phyloP scores from a whole-genome alignment of 1,140 invertebrate genomes.

The Mactra quadrangularis region DNA sequence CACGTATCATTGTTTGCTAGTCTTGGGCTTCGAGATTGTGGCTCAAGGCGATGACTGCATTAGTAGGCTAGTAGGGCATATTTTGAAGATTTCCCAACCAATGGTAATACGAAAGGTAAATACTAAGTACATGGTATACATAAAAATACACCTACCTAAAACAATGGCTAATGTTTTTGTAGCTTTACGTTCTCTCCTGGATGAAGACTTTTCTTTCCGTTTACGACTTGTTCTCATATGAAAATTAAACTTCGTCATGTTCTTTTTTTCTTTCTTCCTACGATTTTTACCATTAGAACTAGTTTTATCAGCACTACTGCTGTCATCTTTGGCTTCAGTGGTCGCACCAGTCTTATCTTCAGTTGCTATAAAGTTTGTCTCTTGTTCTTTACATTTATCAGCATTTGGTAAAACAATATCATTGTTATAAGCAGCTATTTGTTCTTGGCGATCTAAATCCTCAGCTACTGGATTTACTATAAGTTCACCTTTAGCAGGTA shows the following conservation, averaged over 20 bases:
- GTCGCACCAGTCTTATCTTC: slow-evolving; percentile 18
- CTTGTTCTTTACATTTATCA: slow-evolving; percentile 4
- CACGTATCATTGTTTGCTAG: too few relatives aligned
- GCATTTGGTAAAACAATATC: not conserved
- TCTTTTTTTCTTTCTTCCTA: slow-evolving; percentile 72
- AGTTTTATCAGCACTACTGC: slow-evolving; percentile 61
- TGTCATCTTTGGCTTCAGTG: slow-evolving; percentile 31
- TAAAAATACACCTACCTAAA: slow-evolving; percentile 93
- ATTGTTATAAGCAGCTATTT: slow-evolving; percentile 25
- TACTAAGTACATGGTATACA: too few relatives aligned
- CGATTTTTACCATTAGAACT: slow-evolving; percentile 49
- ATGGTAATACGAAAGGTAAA: too few relatives aligned
- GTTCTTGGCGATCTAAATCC: slow-evolving; percentile 47
- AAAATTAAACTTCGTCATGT: slow-evolving; percentile 89
- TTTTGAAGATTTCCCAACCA: too few relatives aligned
- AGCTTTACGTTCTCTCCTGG: slow-evolving; percentile 98
- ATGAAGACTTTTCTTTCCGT: slow-evolving; percentile 90
- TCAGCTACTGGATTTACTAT: slow-evolving; percentile 77
- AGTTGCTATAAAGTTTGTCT: slow-evolving; percentile 45
- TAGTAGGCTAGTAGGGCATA: too few relatives aligned
- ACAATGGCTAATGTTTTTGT: slow-evolving; percentile 99
- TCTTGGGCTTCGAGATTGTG: too few relatives aligned
- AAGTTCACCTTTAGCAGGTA: slow-evolving; percentile 85
- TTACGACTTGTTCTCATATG: slow-evolving; percentile 80
- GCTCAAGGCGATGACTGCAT: too few relatives aligned